Conservation (phyloP, 1,140 invertebrate species). For the Venturia canescens region DNA sequence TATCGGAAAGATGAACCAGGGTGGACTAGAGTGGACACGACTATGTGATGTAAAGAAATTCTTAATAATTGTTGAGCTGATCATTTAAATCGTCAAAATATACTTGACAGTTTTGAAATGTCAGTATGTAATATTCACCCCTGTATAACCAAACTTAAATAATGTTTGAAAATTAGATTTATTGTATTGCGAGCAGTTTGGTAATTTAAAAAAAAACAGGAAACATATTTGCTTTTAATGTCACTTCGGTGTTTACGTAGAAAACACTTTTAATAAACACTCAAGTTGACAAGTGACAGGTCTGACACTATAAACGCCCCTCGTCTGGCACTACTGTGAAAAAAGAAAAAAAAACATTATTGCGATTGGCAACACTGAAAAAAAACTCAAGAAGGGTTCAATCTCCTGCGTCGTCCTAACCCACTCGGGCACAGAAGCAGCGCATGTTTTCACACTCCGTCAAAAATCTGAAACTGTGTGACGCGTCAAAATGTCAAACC, state of each 20-base stretch:
- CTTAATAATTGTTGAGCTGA: too few species aligned
- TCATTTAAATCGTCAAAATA: too few species aligned
- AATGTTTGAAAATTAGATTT: neutral
- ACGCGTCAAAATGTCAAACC: neutral
- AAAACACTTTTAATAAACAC: neutral
- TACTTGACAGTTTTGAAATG: conserved; percentile 14
- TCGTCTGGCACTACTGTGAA: neutral
- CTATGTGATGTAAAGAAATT: too few species aligned
- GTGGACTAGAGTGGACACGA: too few species aligned
- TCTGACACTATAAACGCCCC: conserved; percentile 42
- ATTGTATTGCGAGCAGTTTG: too few species aligned
- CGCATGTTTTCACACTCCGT: too few species aligned
- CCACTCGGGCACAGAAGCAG: too few species aligned
- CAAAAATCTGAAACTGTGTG: too few species aligned
- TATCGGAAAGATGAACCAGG: too few species aligned
- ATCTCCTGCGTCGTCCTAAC: too few species aligned
- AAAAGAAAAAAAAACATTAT: too few species aligned
- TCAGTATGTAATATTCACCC: conserved; percentile 1
- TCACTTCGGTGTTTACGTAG: neutral
- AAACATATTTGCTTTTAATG: neutral
- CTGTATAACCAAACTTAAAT: conserved; percentile 15
- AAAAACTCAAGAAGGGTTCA: too few species aligned
- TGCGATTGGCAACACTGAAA: neutral
- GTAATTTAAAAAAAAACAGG: neutral
- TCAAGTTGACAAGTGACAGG: neutral